Base-by-base conservation (phyloP, 2,888 invertebrate genomes). In the Pristionchus exspectatus region DNA sequence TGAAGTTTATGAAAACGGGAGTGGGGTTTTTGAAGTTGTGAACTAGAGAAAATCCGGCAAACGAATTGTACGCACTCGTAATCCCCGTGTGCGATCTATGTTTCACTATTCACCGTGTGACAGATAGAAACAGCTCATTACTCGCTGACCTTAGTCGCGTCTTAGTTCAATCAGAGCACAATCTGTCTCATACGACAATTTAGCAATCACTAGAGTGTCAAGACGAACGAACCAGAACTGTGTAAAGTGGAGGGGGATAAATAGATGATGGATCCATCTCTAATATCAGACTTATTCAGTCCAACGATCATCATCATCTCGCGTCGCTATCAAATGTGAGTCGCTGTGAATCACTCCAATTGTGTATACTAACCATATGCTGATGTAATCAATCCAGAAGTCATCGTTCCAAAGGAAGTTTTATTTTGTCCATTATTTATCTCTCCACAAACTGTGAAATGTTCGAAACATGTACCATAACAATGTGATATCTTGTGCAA, bases 391-490 rank as follows among this genome's bases (percentile, higher is more conserved):
- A 81, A 77, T 44, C 74, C 30, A 16, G 30, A 24, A 77, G 74
- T 21, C 38, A 27, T 21, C 1, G 24, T 18, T 50, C 50, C 54
- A 54, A 10, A 81, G 21, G 27, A 54, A 81, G 50, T 81, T 81
- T 81, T 81, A 81, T 54, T 10, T 30, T 69, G 21, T 33, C 38
- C 16, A 38, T 74, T 74, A n/a, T 44, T 77, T 44, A 54, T 50
- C 50, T 30, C 50, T 50, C 33, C 81, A 81, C 50, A 81, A 44
- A 27, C 81, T 81, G 81, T 81, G 81, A 81, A 81, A 81, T 81
- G 44, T 81, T 81, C 50, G 81, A 81, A 81, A 81, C 81, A 54
- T 81, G 81, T 81, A 12, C 81, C n/a, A 81, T 81, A 81, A 81
- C 81, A 54, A 81, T 16, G 33, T 38, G 30, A 74, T 74, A 21